Evolutionary conservation across 1,140 invertebrate genomes (phyloP).

Genomic region (Drosophila insularis): DNA sequence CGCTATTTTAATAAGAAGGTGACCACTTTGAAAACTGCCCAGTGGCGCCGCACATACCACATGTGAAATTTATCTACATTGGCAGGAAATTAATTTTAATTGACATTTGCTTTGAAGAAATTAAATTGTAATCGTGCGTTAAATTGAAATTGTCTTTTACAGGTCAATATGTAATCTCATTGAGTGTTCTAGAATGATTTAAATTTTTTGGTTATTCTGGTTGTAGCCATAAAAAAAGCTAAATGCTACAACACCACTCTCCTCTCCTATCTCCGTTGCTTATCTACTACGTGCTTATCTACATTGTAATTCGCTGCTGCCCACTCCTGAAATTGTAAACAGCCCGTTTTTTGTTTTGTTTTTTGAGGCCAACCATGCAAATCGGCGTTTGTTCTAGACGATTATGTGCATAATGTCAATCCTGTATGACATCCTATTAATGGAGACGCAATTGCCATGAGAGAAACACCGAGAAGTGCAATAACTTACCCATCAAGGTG

Average conservation of each 20-base stretch:
- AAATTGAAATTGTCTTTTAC: no score
- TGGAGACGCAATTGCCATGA: conserved; percentile 8
- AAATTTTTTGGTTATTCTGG: no score
- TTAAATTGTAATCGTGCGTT: no score
- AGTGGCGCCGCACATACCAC: background rate
- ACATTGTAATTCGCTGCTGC: background rate
- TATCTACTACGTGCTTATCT: background rate
- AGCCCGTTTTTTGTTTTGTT: background rate
- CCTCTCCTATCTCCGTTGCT: background rate
- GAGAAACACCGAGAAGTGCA: background rate
- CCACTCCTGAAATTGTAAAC: conserved; percentile 6
- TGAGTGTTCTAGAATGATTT: no score
- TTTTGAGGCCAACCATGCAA: background rate
- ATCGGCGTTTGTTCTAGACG: background rate
- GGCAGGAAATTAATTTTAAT: no score
- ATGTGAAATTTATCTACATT: background rate
- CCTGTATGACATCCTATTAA: background rate
- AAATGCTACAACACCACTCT: background rate
- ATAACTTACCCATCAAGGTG: conserved; percentile 6
- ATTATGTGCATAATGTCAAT: background rate
- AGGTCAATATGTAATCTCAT: no score
- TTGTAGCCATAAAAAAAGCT: background rate
- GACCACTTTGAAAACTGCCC: background rate
- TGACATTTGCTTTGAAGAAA: no score
- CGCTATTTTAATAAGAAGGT: background rate